These are phyloP conservation scores for Yoshiicerus persimilis DNA, from an alignment of 1,140 invertebrate genomes.

Conservation along the genomic window DNA sequence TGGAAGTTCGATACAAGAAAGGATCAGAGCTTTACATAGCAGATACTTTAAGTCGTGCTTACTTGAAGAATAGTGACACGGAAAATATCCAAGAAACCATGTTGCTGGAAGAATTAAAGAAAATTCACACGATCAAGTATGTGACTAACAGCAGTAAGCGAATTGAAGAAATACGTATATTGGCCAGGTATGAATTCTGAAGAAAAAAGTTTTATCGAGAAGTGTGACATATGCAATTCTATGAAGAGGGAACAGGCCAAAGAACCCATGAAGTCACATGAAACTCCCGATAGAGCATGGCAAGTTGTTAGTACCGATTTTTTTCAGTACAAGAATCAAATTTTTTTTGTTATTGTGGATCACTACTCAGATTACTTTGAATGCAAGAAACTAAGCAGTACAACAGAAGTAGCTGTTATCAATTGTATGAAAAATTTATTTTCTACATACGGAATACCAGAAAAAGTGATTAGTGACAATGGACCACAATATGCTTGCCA, in stretches of 20 bases:
- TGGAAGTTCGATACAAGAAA: conserved; percentile 52
- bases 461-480: conserved; percentile 53
- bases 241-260: too few relatives aligned
- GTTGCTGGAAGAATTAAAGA: not conserved
- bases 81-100: not conserved
- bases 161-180: conserved; percentile 3
- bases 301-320: not conserved
- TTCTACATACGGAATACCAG: conserved; percentile 52
- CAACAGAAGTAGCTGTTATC: not conserved
- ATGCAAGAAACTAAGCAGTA: not conserved
- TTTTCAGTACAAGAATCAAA: not conserved
- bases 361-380: conserved; percentile 1
- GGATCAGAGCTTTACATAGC: conserved; percentile 49
- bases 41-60: conserved; percentile 45
- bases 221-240: too few relatives aligned
- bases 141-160: not conserved
- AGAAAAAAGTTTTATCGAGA: too few relatives aligned
- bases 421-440: conserved; percentile 32
- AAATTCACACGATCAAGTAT: not conserved
- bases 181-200: too few relatives aligned
- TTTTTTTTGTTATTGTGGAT: not conserved
- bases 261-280: too few relatives aligned
- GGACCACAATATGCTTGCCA: conserved; percentile 53
- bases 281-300: too few relatives aligned
- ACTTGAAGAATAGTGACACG: not conserved